phyloP scores from a whole-genome alignment of 2,888 invertebrate species.

The Latheticus oryzae region DNA sequence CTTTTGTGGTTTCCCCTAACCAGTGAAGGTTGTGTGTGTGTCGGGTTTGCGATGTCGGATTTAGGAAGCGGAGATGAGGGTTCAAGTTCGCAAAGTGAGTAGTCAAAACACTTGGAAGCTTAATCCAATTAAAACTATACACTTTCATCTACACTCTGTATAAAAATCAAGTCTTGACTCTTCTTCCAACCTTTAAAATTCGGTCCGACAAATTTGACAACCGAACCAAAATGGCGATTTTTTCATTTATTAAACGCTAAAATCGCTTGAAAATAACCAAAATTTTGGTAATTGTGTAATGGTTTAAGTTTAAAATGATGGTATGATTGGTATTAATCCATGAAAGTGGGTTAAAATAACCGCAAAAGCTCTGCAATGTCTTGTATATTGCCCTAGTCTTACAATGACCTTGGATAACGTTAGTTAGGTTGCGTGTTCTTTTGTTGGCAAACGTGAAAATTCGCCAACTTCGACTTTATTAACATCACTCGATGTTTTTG shows the following conservation, averaged over 20 bases:
- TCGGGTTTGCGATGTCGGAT: slow-evolving; percentile 76
- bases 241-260: slow-evolving; percentile 47
- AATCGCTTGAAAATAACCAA: too few relatives aligned
- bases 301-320: too few relatives aligned
- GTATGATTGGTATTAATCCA: too few relatives aligned
- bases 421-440: slow-evolving; percentile 62
- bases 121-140: slow-evolving; percentile 13
- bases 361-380: slow-evolving; percentile 56
- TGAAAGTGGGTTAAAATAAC: slow-evolving; percentile 50
- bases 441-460: slow-evolving; percentile 52
- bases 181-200: slow-evolving; percentile 22
- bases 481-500: slow-evolving; percentile 50
- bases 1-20: slow-evolving; percentile 58
- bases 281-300: too few relatives aligned
- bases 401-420: slow-evolving; percentile 65
- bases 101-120: slow-evolving; percentile 48
- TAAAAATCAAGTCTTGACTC: slow-evolving; percentile 21
- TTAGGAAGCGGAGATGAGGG: slow-evolving; percentile 84
- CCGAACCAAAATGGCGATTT: slow-evolving; percentile 60
- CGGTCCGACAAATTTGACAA: slow-evolving; percentile 53
- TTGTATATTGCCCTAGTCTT: slow-evolving; percentile 63
- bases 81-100: slow-evolving; percentile 83
- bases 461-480: slow-evolving; percentile 53
- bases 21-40: slow-evolving; percentile 63
- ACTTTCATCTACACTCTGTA: slow-evolving; percentile 14